Base-by-base conservation (phyloP, 2,888 invertebrate species). In the Metacarcinus magister region DNA sequence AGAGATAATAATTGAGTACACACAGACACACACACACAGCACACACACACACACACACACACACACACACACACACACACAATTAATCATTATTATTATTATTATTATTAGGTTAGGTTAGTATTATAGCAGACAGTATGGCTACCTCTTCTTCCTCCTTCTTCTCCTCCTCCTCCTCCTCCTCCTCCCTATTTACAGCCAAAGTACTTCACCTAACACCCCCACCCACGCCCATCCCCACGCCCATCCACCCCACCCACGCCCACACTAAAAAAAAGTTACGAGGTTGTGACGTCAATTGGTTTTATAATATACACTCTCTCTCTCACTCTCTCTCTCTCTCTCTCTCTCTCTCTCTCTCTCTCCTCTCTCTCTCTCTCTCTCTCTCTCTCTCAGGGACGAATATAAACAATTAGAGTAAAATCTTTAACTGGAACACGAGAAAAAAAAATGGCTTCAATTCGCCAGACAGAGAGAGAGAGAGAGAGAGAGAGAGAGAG, bases 401-500 rank as follows among this genome's bases (percentile, higher is more conserved):
- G 16, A 60, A 60, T 60, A 60, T 67, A 67, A 67, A 67, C 67
- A 67, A 67, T 67, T 48, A 48, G 4, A 48, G 5, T 48, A 4
- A 48, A 48, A 48, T 48, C n/a, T n/a, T n/a, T n/a, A n/a, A n/a
- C 54, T 54, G 54, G 54, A 54, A 54, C 54, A 54, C 54, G 16
- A 54, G 54, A 48, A 54, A 54, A 54, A 54, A 54, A 54, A 54
- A 16, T 54, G 54, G 54, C 54, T 54, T 54, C 1, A 54, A 7
- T 54, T 54, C 54, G 54, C 3, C 54, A 54, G 54, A 54, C 16
- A 67, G 67, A n/a, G 67, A 67, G 67, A 67, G 67, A 67, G 67
- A 67, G 67, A 67, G 67, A 67, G 67, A 67, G 67, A 67, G 67
- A 67, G 67, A 67, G 67, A 67, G 67, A 67, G 67, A 67, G 67